Base-by-base conservation (phyloP, 1,140 invertebrate species). In the Hylyphantes graminicola region DNA sequence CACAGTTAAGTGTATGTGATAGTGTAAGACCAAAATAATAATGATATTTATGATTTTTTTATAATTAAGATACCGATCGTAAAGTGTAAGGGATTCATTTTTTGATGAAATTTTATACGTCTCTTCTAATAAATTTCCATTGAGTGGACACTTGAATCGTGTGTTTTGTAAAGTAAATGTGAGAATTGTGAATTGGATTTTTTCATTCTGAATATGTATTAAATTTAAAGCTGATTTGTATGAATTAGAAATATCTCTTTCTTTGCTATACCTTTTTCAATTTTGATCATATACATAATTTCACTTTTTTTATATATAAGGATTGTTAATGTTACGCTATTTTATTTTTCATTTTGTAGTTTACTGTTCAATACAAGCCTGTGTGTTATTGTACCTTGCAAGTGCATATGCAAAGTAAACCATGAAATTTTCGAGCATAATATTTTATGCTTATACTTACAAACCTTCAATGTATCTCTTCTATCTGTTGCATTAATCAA, bases 81-180 rank as follows among this genome's bases (percentile, higher is more conserved):
- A 83, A 83, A 74, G 57, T 8, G 35, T 73, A 55, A 75, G 53
- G 57, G 50, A 21, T 67, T 80, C 13, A 83, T 83, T 78, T 82
- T 74, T 21, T 74, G 51, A 57, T 68, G 13, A 75, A 75, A 74
- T 83, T 82, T 74, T 80, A 64, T 82, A 74, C 73, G 51, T 77
- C 35, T 64, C 35, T 35, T 35, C 13, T 82, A 64, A 82, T 54
- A 64, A 82, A 54, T 83, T 83, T 83, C 67, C 59, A 17, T 54
- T 73, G 13, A 59, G 50, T 74, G 80, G 54, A 59, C 57, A 83
- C 54, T 59, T 74, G 70, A 74, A 19, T 61, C 64, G 80, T 75
- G 80, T 83, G 80, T 83, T 83, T 83, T 83, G 19, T 74, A 83
- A 65, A 55, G 54, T 74, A 74, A 57, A 51, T 74, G 59, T 83